Evolutionary conservation across 2,888 invertebrate species (phyloP).

Genomic region (Standfussiana lucernea): DNA sequence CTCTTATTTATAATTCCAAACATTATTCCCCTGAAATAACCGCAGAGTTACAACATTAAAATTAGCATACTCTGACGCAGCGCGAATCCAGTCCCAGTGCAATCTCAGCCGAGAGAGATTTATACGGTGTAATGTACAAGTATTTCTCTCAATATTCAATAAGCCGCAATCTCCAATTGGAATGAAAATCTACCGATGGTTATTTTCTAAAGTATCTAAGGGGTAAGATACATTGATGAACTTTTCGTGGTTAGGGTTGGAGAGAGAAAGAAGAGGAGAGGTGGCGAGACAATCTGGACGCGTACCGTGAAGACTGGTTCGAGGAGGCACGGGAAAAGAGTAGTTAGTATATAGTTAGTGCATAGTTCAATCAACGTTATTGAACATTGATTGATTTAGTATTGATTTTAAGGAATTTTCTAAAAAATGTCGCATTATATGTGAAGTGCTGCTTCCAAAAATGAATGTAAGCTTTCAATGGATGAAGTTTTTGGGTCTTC

Average conservation of each 20-base stretch:
- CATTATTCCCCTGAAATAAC: slow-evolving; percentile 27
- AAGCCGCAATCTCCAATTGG: slow-evolving; percentile 9
- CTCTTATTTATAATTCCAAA: slow-evolving; percentile 4
- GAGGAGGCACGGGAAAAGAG: no score
- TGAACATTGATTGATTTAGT: neutral
- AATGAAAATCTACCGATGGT: slow-evolving; percentile 33
- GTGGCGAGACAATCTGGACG: no score
- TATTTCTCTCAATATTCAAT: slow-evolving; percentile 48
- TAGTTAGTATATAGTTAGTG: no score
- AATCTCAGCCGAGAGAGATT: slow-evolving; percentile 41
- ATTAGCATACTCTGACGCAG: slow-evolving; percentile 31
- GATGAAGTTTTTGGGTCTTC: neutral
- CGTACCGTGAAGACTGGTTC: no score
- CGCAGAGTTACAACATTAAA: slow-evolving; percentile 30
- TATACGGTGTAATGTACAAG: slow-evolving; percentile 24
- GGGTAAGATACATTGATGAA: no score
- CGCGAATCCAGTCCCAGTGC: slow-evolving; percentile 21
- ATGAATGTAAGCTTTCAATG: neutral
- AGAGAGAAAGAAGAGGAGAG: no score
- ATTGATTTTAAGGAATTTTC: neutral
- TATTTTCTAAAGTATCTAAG: neutral
- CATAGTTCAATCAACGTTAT: neutral
- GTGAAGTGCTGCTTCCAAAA: neutral
- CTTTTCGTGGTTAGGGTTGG: no score
- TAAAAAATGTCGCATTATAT: neutral